Percentiles rank a stretch among this genome's conserved stretches.
Evolutionary conservation across 2,888 invertebrate species (phyloP).

Genomic region (Apamea epomidion): DNA sequence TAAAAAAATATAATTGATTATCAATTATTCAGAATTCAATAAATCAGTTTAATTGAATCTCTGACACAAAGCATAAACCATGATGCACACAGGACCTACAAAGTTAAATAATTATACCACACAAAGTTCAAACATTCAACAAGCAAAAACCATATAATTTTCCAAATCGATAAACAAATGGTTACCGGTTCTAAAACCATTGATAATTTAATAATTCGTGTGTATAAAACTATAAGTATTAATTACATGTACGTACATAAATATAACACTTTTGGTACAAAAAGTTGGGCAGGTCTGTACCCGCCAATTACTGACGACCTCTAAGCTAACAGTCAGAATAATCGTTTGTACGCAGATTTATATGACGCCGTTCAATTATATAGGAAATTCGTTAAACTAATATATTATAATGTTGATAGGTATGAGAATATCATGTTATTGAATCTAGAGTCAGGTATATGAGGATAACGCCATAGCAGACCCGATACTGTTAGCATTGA

Average conservation of each 20-base stretch:
- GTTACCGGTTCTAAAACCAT: constrained; percentile 51
- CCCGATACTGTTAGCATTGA: not conserved
- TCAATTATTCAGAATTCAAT: not conserved
- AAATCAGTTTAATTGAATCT: constrained; percentile 9
- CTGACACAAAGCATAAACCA: constrained; percentile 16
- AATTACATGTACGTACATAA: constrained; percentile 60
- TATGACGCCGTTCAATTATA: constrained; percentile 39
- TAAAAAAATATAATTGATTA: not conserved
- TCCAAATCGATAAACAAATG: constrained; percentile 60
- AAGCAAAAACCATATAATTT: constrained; percentile 57
- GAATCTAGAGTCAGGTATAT: not conserved
- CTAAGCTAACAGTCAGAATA: constrained; percentile 55
- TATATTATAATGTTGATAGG: constrained; percentile 38
- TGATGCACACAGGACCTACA: constrained; percentile 46
- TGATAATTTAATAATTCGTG: constrained; percentile 60
- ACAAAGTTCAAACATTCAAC: constrained; percentile 48
- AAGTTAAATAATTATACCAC: constrained; percentile 35
- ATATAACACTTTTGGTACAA: constrained; percentile 58
- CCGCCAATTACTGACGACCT: constrained; percentile 70
- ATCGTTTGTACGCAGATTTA: constrained; percentile 45
- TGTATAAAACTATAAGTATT: constrained; percentile 58
- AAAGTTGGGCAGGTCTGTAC: constrained; percentile 51
- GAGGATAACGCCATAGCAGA: not conserved
- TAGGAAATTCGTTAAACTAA: constrained; percentile 38
- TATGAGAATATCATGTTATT: constrained; percentile 20